These are phyloP conservation scores for Pedionomus torquatus DNA, from an alignment of 2,113 vertebrate genomes.

Conservation along the genomic window DNA sequence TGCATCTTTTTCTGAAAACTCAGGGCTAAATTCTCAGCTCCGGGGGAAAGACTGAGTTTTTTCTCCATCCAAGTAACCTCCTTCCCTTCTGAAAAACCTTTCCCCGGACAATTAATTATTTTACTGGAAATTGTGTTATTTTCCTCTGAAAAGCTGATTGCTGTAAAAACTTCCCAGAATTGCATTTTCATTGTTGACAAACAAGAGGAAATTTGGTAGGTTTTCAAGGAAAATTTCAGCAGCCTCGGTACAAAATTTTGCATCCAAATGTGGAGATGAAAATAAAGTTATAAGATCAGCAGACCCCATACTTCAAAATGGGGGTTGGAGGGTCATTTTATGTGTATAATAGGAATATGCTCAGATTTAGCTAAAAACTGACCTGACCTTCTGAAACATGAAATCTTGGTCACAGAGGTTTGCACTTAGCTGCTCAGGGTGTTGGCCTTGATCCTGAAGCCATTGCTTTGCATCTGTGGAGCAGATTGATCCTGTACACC, in stretches of 20 bases:
- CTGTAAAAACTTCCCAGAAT: not conserved
- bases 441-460: not conserved
- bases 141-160: not conserved
- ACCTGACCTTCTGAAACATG: not conserved
- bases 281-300: not conserved
- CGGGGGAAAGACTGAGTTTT: not conserved
- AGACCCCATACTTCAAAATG: not conserved
- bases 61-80: not conserved
- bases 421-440: not conserved
- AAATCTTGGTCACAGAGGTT: not conserved
- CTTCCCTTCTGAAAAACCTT: not conserved
- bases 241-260: not conserved
- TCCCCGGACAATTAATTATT: not conserved
- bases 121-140: not conserved
- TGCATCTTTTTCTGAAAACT: not conserved
- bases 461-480: not conserved
- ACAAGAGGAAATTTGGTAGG: not conserved
- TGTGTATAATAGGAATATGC: not conserved
- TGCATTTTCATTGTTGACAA: not conserved
- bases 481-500: not conserved
- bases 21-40: not conserved
- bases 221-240: not conserved
- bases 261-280: not conserved
- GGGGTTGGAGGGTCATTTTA: rapidly evolving
- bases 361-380: not conserved